Conservation (phyloP, 2,797 vertebrate genomes). For the Neomorphus geoffroyi region DNA sequence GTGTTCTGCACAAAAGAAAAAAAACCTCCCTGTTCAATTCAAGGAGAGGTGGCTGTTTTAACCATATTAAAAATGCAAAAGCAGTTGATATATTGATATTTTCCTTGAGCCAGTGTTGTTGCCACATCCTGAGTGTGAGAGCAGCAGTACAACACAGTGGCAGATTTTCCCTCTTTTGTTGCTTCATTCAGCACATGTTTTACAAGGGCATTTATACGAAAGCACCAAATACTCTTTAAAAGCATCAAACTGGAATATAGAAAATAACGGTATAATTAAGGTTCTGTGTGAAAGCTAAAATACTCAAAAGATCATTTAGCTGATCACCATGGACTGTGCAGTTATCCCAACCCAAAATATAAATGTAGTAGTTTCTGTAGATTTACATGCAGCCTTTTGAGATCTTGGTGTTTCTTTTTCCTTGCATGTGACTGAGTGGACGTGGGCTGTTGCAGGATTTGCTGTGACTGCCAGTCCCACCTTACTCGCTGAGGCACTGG, state of each 20-base stretch:
- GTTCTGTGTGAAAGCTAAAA: not conserved
- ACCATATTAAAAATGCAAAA: constrained; percentile 33
- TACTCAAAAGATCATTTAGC: not conserved
- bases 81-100: constrained; percentile 9
- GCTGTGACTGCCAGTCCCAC: not conserved
- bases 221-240: not conserved
- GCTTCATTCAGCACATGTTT: not conserved
- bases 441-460: not conserved
- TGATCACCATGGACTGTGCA: not conserved
- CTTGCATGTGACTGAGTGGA: not conserved
- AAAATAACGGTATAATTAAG: not conserved
- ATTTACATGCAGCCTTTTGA: not conserved
- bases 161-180: not conserved
- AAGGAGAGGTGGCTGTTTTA: not conserved
- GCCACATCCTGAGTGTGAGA: not conserved
- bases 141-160: not conserved
- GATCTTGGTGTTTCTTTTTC: not conserved
- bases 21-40: not conserved
- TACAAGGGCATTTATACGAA: not conserved
- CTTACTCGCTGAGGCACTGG: accelerated
- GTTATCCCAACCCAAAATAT: not conserved
- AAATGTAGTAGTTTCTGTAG: not conserved
- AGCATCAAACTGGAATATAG: not conserved
- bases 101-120: not conserved
- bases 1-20: not conserved